Conservation (phyloP, 2,113 vertebrate species). For the Hymenochirus boettgeri region DNA sequence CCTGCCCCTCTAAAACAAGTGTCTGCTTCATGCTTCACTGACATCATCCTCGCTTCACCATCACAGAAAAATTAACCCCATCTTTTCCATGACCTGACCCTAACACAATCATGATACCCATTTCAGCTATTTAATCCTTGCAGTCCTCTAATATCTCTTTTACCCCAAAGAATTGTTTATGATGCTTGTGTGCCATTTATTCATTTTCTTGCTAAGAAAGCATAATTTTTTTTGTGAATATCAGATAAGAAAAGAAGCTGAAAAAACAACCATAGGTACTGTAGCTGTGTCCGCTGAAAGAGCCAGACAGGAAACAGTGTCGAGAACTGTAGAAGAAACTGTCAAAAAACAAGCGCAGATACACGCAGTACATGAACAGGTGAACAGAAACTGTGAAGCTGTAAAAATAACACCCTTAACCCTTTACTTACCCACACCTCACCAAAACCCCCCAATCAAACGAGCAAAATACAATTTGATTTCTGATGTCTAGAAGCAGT, state of each 20-base stretch:
- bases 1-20: slow-evolving; percentile 35
- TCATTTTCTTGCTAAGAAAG: slow-evolving; percentile 45
- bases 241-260: slow-evolving; percentile 69
- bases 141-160: background rate
- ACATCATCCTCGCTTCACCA: slow-evolving; percentile 5
- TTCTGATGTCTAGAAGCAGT: background rate
- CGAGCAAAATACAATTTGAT: too few species aligned
- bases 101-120: slow-evolving; percentile 8
- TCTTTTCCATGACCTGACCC: slow-evolving; percentile 1
- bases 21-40: slow-evolving; percentile 26
- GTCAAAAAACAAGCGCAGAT: slow-evolving; percentile 57
- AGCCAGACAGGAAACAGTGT: slow-evolving; percentile 55
- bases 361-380: slow-evolving; percentile 62
- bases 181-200: background rate
- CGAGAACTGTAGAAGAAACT: slow-evolving; percentile 61
- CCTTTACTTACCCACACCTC: slow-evolving; percentile 13
- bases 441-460: too few species aligned
- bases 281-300: slow-evolving; percentile 60
- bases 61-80: slow-evolving; percentile 7
- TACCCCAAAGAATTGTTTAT: background rate
- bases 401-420: slow-evolving; percentile 43
- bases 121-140: background rate
- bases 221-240: slow-evolving; percentile 60
- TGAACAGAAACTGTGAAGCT: slow-evolving; percentile 52
- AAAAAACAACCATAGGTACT: slow-evolving; percentile 57